Evolutionary conservation across 2,113 vertebrate species (phyloP).

Genomic region (Cepphus grylle): DNA sequence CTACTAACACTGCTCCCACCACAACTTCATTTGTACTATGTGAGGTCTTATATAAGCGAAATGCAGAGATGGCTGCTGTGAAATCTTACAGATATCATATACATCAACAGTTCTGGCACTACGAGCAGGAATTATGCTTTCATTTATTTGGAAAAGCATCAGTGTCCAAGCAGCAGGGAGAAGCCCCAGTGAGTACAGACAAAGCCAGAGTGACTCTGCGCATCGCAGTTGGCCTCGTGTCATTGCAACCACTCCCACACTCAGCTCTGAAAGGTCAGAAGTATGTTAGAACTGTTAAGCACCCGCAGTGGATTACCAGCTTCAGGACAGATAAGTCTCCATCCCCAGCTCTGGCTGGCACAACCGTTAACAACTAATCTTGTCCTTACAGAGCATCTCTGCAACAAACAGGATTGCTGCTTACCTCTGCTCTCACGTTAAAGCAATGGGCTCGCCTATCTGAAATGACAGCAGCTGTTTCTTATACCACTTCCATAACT

Average conservation of each 20-base stretch:
- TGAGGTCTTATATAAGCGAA: neutral
- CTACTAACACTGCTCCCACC: neutral
- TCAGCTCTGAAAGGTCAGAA: slow-evolving; percentile 8
- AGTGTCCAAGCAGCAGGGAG: neutral
- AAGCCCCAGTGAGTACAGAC: neutral
- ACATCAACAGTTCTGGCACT: neutral
- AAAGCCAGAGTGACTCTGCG: neutral
- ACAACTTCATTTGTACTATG: neutral
- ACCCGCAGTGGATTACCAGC: neutral
- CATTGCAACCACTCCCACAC: neutral
- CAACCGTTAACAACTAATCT: neutral
- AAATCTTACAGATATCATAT: neutral
- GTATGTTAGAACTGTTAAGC: neutral
- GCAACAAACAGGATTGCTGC: neutral
- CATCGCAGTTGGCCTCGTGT: neutral
- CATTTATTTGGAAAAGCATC: neutral
- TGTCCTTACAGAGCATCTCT: neutral
- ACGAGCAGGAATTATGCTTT: neutral
- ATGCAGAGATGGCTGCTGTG: neutral
- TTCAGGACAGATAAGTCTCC: neutral
- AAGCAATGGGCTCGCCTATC: neutral
- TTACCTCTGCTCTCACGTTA: neutral
- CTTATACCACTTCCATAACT: neutral
- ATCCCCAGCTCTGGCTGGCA: neutral
- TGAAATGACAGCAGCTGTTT: slow-evolving; percentile 11